A percentile compares a stretch with the other conserved stretches of the same genome.
Conservation (phyloP, 2,113 vertebrate genomes). For the Otolemur garnettii region DNA sequence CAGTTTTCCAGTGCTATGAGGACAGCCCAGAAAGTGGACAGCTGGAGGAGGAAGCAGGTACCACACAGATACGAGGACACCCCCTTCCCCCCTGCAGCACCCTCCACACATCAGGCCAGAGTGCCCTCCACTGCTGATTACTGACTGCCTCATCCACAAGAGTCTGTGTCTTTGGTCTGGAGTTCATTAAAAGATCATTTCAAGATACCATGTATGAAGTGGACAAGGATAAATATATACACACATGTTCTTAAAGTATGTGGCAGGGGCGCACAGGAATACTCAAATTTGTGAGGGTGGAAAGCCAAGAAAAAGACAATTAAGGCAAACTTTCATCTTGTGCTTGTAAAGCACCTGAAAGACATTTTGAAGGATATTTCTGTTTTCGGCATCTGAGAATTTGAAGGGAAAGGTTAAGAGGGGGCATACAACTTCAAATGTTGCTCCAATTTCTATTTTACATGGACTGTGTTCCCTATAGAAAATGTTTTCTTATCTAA, state of each 20-base stretch:
- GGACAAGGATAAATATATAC: neutral
- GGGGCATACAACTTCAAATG: constrained; percentile 77
- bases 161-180: neutral
- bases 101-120: fast-evolving
- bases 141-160: neutral
- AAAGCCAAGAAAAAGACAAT: neutral
- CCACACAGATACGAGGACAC: neutral
- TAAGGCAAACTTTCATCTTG: neutral
- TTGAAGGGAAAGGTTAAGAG: constrained; percentile 68
- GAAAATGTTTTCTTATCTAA: constrained; percentile 79
- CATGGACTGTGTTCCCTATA: constrained; percentile 60
- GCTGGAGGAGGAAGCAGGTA: neutral
- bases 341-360: constrained; percentile 68
- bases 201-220: neutral
- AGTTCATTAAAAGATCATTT: neutral
- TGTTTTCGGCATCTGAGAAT: constrained; percentile 68
- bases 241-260: neutral
- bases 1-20: neutral
- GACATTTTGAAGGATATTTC: constrained; percentile 33
- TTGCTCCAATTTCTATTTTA: constrained; percentile 77
- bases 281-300: neutral
- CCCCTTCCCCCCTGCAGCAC: neutral
- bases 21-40: neutral
- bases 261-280: neutral
- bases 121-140: too few relatives aligned